A percentile compares a stretch with the other conserved stretches of the same genome.
Conservation (phyloP, 2,113 vertebrate species). For the Cynocephalus volans region DNA sequence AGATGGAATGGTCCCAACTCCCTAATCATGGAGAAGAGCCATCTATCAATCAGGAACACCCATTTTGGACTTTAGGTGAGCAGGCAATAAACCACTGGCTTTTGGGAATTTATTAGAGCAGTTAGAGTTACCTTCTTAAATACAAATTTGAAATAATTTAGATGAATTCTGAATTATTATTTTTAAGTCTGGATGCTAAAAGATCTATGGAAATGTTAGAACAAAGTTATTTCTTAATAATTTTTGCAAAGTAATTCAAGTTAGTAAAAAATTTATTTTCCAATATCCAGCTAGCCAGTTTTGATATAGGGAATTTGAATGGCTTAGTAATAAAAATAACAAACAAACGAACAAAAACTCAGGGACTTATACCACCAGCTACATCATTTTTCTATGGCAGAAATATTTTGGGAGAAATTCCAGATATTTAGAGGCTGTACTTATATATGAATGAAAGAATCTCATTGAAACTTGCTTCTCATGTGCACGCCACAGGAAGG, state of each 20-base stretch:
- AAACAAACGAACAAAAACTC: neutral
- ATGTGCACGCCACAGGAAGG: neutral
- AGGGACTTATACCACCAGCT: neutral
- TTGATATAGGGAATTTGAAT: neutral
- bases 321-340: conserved; percentile 29
- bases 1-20: neutral
- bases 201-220: neutral
- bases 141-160: neutral
- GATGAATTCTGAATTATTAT: conserved; percentile 6
- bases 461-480: neutral
- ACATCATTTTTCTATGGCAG: neutral
- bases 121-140: neutral
- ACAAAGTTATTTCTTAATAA: conserved; percentile 32
- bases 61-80: neutral
- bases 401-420: neutral
- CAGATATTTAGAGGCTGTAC: neutral
- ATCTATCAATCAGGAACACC: too few species aligned
- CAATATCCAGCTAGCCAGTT: neutral
- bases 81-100: neutral
- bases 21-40: neutral
- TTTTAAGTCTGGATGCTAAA: neutral
- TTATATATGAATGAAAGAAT: neutral
- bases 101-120: neutral
- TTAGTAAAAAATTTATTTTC: neutral
- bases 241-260: neutral